phyloP scores from a whole-genome alignment of 64 coral and sea anemone species.

The Actinia equina region DNA sequence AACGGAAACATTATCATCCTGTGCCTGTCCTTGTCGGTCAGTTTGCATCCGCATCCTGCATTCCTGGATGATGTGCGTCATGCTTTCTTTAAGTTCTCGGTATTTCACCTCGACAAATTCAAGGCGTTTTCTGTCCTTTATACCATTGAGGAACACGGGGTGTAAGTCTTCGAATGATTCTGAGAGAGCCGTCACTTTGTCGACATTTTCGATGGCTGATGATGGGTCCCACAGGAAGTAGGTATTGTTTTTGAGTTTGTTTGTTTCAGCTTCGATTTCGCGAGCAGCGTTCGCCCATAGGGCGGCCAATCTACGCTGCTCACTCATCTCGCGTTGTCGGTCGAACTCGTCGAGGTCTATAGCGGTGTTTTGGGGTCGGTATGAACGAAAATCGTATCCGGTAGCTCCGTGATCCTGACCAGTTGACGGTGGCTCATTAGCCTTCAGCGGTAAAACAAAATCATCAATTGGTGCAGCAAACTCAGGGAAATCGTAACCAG shows the following conservation, averaged over 20 bases:
- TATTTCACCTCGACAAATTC: background rate
- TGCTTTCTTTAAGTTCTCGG: background rate
- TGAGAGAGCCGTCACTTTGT: background rate
- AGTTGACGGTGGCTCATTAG: background rate
- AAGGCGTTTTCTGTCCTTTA: background rate
- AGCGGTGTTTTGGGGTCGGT: background rate
- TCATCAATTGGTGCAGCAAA: background rate
- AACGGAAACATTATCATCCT: background rate
- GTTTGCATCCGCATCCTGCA: background rate
- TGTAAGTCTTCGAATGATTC: background rate
- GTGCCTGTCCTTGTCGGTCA: background rate
- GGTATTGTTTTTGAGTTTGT: background rate
- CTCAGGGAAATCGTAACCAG: background rate
- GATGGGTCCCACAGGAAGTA: background rate
- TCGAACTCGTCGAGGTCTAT: background rate
- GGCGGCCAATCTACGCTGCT: slow-evolving; percentile 8
- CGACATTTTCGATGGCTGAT: background rate
- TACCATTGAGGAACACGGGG: background rate
- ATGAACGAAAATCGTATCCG: background rate
- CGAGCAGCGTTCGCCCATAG: background rate
- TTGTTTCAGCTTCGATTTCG: background rate
- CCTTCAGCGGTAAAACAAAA: background rate
- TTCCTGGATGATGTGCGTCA: background rate
- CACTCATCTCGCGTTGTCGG: background rate
- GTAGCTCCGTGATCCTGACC: slow-evolving; percentile 1